Evolutionary conservation across 2,888 invertebrate species (phyloP), one percentile per base, ranked within the genome.

Genomic region (Helleia helle): DNA sequence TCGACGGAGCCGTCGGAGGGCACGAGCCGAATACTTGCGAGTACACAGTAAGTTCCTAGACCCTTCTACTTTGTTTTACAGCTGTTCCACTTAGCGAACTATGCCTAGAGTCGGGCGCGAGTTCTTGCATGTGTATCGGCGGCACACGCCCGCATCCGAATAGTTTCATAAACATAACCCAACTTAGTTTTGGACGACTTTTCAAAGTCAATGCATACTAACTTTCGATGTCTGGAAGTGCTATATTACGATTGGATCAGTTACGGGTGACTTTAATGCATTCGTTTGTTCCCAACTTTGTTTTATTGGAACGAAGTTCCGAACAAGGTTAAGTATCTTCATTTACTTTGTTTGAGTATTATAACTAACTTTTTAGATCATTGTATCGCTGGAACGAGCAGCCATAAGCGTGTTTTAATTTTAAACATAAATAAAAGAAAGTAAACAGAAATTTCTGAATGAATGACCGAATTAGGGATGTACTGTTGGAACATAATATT

Each of bases 121-220:
- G 83, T 81, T 80, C 81, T 79, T 75, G 80, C 80, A 79, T 81
- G 77, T 83, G 79, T 83, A 81, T 81, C 72, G 81, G 73, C 70
- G 72, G 77, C 79, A 77, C 79, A 79, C 77, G 72, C 77, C 70
- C 74, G 75, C 74, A 76, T 70, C 80, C 71, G 79, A 83, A 84
- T 84, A 84, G 83, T 84, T 84, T 79, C 83, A 84, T 84, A 84
- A 83, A 84, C 83, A 84, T 83, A 83, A 80, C 83, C 77, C 71
- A 81, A 84, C 81, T 83, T 77, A 83, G 83, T 84, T 84, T 81
- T 76, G 81, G 83, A 80, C 83, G 71, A 84, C 83, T 83, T 83
- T 84, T 83, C 83, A 84, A 84, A 84, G 83, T 84, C 83, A 84
- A 84, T 81, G 83, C 83, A 84, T 84, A 79, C 81, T 81, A 83